These are phyloP conservation scores for Euschistus heros DNA, from an alignment of 1,140 invertebrate species.

Conservation along the genomic window DNA sequence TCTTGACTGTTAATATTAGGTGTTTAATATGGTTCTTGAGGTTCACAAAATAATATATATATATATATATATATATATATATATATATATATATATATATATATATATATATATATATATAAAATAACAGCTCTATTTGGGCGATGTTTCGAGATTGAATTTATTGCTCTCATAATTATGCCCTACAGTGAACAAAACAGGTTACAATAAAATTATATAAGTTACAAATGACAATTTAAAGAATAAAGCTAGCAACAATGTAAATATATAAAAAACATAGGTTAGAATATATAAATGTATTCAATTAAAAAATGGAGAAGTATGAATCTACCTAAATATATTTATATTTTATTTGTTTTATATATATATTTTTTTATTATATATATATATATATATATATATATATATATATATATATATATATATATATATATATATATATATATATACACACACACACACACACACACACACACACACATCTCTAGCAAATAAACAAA, in stretches of 20 bases:
- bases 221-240: too few species aligned
- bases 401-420: neutral
- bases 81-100: slow-evolving; percentile 1
- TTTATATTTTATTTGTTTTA: neutral
- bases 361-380: neutral
- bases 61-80: slow-evolving; percentile 1
- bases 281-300: neutral
- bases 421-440: slow-evolving; percentile 1
- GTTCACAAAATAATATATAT: neutral
- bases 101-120: neutral
- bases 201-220: too few species aligned
- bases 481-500: too few species aligned
- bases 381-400: neutral
- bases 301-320: neutral
- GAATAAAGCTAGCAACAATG: too few species aligned
- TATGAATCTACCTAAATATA: neutral
- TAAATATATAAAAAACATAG: too few species aligned
- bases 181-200: too few species aligned
- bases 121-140: too few species aligned
- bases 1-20: too few species aligned
- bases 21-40: too few species aligned
- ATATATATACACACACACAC: neutral
- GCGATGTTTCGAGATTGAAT: too few species aligned
- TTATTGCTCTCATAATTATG: too few species aligned
- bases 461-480: too few species aligned